Evolutionary conservation across 2,113 vertebrate species (phyloP).

Genomic region (Rynchops niger): DNA sequence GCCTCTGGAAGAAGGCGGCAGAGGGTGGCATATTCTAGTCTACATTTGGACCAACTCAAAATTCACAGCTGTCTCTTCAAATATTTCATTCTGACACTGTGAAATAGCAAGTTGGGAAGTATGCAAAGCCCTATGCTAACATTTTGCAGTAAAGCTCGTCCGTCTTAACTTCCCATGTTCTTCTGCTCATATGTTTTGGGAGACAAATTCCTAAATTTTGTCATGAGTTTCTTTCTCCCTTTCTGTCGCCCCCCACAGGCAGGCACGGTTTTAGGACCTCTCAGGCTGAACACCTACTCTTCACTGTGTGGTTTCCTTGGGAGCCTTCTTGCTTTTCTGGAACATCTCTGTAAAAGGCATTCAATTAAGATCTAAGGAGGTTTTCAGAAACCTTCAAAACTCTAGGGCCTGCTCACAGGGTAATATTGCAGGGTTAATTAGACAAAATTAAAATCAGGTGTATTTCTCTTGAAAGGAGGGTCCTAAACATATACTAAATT

Average conservation of each 20-base stretch:
- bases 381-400: not conserved
- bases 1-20: not conserved
- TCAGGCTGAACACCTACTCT: not conserved
- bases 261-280: not conserved
- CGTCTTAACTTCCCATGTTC: not conserved
- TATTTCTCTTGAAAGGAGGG: not conserved
- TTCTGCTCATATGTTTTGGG: not conserved
- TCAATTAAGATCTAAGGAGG: not conserved
- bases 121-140: not conserved
- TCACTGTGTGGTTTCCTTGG: not conserved
- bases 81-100: not conserved
- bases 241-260: not conserved
- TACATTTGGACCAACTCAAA: not conserved
- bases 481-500: not conserved
- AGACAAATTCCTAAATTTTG: not conserved
- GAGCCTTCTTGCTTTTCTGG: not conserved
- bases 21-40: accelerated
- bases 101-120: not conserved
- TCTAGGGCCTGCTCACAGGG: not conserved
- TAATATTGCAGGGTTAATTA: not conserved
- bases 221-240: not conserved
- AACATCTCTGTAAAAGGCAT: not conserved
- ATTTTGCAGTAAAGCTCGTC: not conserved
- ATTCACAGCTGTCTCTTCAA: not conserved
- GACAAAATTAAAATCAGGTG: not conserved